phyloP scores from a whole-genome alignment of 2,888 invertebrate species.

The Thalpophila matura region DNA sequence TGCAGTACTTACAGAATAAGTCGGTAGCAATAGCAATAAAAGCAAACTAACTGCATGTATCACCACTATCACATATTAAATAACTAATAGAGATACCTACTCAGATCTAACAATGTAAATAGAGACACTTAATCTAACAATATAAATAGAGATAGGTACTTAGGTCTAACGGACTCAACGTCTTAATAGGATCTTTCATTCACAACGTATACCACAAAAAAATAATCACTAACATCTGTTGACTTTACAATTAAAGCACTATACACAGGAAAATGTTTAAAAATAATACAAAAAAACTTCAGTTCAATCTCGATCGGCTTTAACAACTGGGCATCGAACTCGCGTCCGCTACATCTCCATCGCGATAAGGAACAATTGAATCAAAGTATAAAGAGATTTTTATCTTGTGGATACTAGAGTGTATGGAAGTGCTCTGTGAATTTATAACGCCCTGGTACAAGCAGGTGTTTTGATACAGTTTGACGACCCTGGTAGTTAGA shows the following conservation, averaged over 20 bases:
- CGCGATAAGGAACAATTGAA: constrained; percentile 82
- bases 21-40: too few relatives aligned
- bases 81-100: too few relatives aligned
- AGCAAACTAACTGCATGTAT: too few relatives aligned
- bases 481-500: constrained; percentile 36
- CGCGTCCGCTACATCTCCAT: constrained; percentile 70
- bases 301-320: constrained; percentile 36
- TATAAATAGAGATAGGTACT: too few relatives aligned
- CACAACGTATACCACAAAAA: constrained; percentile 22
- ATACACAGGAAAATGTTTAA: constrained; percentile 36
- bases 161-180: constrained; percentile 16
- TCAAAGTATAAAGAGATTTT: constrained; percentile 67
- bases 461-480: constrained; percentile 45
- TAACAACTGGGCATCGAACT: constrained; percentile 76
- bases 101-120: too few relatives aligned
- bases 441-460: constrained; percentile 55
- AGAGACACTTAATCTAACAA: too few relatives aligned
- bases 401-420: constrained; percentile 51
- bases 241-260: constrained; percentile 51
- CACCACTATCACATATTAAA: too few relatives aligned
- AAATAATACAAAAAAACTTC: constrained; percentile 25
- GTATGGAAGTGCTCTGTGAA: constrained; percentile 56
- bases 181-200: constrained; percentile 18
- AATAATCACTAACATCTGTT: constrained; percentile 34
- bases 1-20: too few relatives aligned